These are phyloP conservation scores for Holothuria scabra DNA, from an alignment of 53 echinoderm and acorn worm species.

Conservation along the genomic window DNA sequence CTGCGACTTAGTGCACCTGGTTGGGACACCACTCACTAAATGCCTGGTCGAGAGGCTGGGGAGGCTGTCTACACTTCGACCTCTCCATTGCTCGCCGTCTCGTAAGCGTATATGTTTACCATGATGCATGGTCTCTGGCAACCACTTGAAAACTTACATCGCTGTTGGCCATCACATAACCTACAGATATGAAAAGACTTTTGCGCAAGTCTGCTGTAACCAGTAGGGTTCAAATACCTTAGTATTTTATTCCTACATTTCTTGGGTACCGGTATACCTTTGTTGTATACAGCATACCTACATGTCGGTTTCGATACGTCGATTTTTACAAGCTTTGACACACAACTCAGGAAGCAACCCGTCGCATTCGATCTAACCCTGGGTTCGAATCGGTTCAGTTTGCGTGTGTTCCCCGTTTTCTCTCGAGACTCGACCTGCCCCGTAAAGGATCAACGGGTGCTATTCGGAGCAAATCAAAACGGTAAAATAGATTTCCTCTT, in stretches of 20 bases:
- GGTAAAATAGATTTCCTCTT: conserved; percentile 12
- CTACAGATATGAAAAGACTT: too few relatives aligned
- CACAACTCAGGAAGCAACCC: conserved; percentile 34
- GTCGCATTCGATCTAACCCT: conserved; percentile 30
- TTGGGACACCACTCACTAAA: too few relatives aligned
- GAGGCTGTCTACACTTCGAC: too few relatives aligned
- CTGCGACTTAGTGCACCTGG: too few relatives aligned
- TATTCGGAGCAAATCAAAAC: conserved; percentile 42
- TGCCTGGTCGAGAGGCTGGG: too few relatives aligned
- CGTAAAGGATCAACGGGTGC: conserved; percentile 40
- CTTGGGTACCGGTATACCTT: neutral
- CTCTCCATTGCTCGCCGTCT: too few relatives aligned
- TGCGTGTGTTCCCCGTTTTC: conserved; percentile 40
- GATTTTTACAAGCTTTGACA: conserved; percentile 12
- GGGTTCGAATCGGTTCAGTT: conserved; percentile 33
- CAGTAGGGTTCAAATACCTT: conserved; percentile 17
- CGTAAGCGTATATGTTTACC: too few relatives aligned
- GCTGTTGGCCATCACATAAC: too few relatives aligned
- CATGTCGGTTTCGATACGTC: conserved; percentile 26
- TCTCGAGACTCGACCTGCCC: conserved; percentile 10
- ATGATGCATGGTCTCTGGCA: too few relatives aligned
- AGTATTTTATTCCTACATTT: conserved; percentile 12
- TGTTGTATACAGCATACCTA: conserved; percentile 9
- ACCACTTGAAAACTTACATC: too few relatives aligned
- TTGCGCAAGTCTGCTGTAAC: neutral